phyloP scores from a whole-genome alignment of 2,888 invertebrate genomes.

The Brachypterus glaber region DNA sequence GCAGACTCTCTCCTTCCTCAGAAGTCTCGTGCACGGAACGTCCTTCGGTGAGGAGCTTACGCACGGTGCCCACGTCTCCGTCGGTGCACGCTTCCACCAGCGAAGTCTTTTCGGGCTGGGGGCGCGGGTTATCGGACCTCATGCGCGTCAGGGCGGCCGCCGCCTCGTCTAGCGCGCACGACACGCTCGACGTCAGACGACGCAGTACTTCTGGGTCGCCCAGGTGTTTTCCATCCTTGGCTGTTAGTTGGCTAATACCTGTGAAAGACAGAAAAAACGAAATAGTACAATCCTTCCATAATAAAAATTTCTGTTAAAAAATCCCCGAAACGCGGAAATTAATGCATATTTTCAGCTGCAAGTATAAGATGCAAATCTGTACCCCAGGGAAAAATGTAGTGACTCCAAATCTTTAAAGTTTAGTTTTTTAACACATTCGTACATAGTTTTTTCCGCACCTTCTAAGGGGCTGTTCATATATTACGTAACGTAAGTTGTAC shows the following conservation, averaged over 20 bases:
- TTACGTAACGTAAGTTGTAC: no score
- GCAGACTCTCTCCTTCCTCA: constrained; percentile 92
- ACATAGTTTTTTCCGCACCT: no score
- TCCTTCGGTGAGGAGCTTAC: constrained; percentile 85
- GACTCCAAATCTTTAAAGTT: no score
- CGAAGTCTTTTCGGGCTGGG: constrained; percentile 41
- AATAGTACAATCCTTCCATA: no score
- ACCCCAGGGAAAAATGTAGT: no score
- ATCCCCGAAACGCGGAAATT: no score
- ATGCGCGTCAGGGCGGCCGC: constrained; percentile 93
- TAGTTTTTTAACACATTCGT: no score
- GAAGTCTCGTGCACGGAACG: constrained; percentile 92
- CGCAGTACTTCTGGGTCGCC: constrained; percentile 83
- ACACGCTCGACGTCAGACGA: constrained; percentile 69
- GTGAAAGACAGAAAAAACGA: constrained; percentile 19
- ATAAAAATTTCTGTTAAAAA: no score
- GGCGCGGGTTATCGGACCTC: constrained; percentile 78
- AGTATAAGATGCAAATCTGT: no score
- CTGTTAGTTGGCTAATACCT: constrained; percentile 75
- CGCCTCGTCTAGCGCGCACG: constrained; percentile 93
- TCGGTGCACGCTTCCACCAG: constrained; percentile 89
- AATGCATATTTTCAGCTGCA: no score
- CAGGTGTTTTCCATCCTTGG: constrained; percentile 72
- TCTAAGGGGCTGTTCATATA: no score
- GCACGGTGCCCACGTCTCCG: constrained; percentile 88